phyloP scores from a whole-genome alignment of 2,888 invertebrate genomes.

The Stegana nigrithorax region DNA sequence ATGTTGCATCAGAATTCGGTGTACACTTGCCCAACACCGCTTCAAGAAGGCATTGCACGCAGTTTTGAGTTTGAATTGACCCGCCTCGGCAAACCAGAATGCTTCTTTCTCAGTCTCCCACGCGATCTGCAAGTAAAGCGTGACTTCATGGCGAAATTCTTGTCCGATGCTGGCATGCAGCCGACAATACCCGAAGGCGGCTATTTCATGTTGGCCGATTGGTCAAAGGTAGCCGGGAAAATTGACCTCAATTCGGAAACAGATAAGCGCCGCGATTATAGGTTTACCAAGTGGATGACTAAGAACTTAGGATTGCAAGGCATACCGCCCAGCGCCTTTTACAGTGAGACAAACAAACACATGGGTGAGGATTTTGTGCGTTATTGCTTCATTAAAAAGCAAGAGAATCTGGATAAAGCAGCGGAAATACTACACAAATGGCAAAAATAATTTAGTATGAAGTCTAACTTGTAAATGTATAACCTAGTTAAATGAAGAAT shows the following conservation, averaged over 20 bases:
- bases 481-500: no score
- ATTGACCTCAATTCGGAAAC: constrained; percentile 77
- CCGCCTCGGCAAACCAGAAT: constrained; percentile 78
- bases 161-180: constrained; percentile 84
- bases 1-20: constrained; percentile 94
- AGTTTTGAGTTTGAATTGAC: constrained; percentile 88
- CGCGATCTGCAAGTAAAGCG: constrained; percentile 81
- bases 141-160: constrained; percentile 81
- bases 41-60: constrained; percentile 93
- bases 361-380: constrained; percentile 88
- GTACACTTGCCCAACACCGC: constrained; percentile 90
- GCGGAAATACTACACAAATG: constrained; percentile 76
- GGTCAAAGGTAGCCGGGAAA: constrained; percentile 79
- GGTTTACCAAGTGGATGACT: constrained; percentile 96
- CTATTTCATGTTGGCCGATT: constrained; percentile 97
- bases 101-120: constrained; percentile 84
- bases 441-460: constrained; percentile 59
- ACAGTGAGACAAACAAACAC: constrained; percentile 80
- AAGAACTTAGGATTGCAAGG: constrained; percentile 91
- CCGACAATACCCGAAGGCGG: constrained; percentile 96
- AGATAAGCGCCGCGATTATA: constrained; percentile 85
- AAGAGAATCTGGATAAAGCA: constrained; percentile 78
- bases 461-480: no score
- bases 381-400: constrained; percentile 95
- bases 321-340: constrained; percentile 96